A percentile compares a stretch with the other conserved stretches of the same genome.
Evolutionary conservation across 2,113 vertebrate species (phyloP).

Genomic region (Hippotragus niger): DNA sequence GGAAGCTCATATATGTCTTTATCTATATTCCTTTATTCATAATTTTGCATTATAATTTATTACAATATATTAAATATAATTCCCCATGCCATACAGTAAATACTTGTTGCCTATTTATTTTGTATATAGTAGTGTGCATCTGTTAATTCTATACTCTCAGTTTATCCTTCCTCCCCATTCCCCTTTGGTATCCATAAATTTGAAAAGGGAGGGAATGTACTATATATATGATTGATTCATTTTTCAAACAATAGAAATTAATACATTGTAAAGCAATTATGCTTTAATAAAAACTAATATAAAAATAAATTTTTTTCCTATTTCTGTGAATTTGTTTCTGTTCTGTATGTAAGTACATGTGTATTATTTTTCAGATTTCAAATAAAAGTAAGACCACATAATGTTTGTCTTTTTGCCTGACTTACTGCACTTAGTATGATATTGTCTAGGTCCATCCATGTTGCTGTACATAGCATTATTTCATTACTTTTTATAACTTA

Average conservation of each 20-base stretch:
- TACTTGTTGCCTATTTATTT: not conserved
- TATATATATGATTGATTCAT: not conserved
- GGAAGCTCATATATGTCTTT: not conserved
- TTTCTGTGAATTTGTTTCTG: not conserved
- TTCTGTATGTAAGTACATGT: not conserved
- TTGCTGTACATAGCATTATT: not conserved
- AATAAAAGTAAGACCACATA: not conserved
- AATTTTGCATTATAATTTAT: not conserved
- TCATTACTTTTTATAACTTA: not conserved
- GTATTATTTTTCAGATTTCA: not conserved
- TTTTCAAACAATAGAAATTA: not conserved
- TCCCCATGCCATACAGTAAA: not conserved
- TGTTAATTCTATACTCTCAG: not conserved
- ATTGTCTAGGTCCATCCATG: not conserved
- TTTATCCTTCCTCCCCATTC: not conserved
- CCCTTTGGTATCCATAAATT: not conserved
- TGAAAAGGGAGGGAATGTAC: not conserved
- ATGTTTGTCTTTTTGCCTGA: not conserved
- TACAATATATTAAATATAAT: not conserved
- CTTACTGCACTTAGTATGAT: not conserved
- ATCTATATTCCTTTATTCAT: not conserved
- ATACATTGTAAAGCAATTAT: not conserved
- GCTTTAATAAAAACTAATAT: not conserved
- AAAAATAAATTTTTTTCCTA: not conserved
- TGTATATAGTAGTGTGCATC: not conserved